A percentile compares a stretch with the other conserved stretches of the same genome.
Conservation (phyloP, 2,113 vertebrate species). For the Bubo blakistoni region DNA sequence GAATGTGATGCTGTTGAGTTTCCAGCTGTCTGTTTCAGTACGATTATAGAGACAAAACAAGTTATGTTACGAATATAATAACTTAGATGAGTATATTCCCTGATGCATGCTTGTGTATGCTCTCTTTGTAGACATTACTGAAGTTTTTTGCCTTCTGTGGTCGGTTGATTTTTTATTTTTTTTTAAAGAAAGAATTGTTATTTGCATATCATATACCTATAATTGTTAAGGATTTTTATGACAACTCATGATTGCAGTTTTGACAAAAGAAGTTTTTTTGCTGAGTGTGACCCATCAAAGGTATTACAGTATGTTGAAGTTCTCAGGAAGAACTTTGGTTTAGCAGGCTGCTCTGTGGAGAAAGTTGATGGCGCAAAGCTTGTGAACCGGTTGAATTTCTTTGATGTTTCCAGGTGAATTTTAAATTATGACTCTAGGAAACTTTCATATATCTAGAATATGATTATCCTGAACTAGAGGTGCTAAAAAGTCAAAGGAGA, state of each 20-base stretch:
- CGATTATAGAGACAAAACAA: not conserved
- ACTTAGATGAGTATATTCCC: not conserved
- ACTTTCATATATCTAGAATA: not conserved
- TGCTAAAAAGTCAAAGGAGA: not conserved
- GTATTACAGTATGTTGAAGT: not conserved
- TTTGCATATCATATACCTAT: not conserved
- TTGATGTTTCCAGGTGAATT: not conserved
- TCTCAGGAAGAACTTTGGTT: not conserved
- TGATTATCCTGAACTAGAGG: not conserved
- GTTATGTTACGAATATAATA: not conserved
- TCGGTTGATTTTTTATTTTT: too few species aligned
- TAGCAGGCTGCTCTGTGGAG: not conserved
- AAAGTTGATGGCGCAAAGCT: not conserved
- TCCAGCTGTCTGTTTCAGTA: not conserved
- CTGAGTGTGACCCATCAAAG: not conserved
- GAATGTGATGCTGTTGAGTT: not conserved
- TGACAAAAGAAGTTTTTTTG: not conserved
- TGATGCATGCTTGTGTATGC: not conserved
- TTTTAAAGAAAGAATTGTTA: not conserved
- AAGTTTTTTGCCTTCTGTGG: not conserved
- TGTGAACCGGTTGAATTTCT: not conserved
- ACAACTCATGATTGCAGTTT: not conserved
- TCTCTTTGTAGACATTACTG: not conserved
- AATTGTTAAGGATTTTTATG: not conserved
- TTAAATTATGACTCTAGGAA: not conserved